These are phyloP conservation scores for Drosophila rhopaloa DNA, from an alignment of 1,140 invertebrate species.

Conservation along the genomic window DNA sequence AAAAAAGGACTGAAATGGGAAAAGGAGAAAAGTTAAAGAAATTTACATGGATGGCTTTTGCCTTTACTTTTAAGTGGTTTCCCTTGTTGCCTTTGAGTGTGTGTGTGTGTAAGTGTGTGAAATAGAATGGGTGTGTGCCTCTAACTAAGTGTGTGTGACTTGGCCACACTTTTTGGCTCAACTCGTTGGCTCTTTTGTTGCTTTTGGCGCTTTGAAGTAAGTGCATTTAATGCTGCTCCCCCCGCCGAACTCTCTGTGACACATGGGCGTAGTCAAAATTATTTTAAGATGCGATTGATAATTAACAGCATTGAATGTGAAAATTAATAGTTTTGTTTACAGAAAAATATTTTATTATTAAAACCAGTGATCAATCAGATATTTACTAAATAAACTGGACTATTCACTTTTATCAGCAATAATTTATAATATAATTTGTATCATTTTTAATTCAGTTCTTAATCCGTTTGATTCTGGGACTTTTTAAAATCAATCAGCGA, in stretches of 20 bases:
- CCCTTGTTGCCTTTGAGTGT: conserved; percentile 56
- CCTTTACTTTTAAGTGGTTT: conserved; percentile 75
- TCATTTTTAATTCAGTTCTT: too few relatives aligned
- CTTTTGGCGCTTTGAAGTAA: conserved; percentile 70
- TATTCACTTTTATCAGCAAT: too few relatives aligned
- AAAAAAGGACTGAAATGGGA: conserved; percentile 19
- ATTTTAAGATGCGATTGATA: too few relatives aligned
- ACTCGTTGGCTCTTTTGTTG: conserved; percentile 66
- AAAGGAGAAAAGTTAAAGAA: conserved; percentile 65
- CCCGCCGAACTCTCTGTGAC: neutral
- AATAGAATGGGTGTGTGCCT: conserved; percentile 24
- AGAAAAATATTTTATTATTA: too few relatives aligned
- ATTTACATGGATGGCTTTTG: conserved; percentile 71
- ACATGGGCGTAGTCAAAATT: conserved; percentile 8
- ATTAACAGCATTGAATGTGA: neutral
- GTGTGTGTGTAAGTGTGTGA: conserved; percentile 17
- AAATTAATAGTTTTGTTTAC: too few relatives aligned
- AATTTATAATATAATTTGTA: too few relatives aligned
- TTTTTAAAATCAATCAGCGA: too few relatives aligned
- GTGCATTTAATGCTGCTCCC: conserved; percentile 65
- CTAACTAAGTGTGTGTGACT: conserved; percentile 54
- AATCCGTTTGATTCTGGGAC: too few relatives aligned
- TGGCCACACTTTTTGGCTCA: conserved; percentile 69
- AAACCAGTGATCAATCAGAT: too few relatives aligned
- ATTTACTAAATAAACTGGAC: too few relatives aligned